Percentiles rank a stretch among this genome's conserved stretches.
These are phyloP conservation scores for Daphoenositta chrysoptera DNA, from an alignment of 2,113 vertebrate genomes.

Conservation along the genomic window DNA sequence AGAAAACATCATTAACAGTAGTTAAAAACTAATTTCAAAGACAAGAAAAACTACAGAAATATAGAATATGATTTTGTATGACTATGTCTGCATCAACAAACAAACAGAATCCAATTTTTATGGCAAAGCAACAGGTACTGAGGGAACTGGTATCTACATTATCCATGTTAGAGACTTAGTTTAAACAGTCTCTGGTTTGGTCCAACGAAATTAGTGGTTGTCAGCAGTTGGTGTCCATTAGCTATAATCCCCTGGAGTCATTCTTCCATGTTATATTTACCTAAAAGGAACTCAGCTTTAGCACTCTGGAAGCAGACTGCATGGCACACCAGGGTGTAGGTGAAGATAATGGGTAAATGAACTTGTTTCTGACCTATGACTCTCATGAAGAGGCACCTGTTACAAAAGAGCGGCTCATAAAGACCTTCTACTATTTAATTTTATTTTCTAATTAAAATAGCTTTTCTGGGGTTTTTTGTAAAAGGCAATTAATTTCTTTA, in stretches of 20 bases:
- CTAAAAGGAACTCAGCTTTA: neutral
- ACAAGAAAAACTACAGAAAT: neutral
- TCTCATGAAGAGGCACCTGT: neutral
- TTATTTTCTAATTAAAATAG: neutral
- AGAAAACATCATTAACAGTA: neutral
- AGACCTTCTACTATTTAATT: neutral
- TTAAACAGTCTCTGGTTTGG: neutral
- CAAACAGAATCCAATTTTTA: neutral
- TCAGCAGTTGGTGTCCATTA: neutral
- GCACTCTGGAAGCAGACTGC: neutral
- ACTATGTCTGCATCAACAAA: neutral
- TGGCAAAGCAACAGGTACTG: neutral
- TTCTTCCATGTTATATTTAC: neutral
- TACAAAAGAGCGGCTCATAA: neutral
- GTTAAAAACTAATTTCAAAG: neutral
- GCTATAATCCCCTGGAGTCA: neutral
- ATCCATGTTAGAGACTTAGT: neutral
- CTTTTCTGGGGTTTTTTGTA: neutral
- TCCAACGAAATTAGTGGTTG: neutral
- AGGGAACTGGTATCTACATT: neutral
- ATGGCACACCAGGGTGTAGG: neutral
- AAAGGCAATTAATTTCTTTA: neutral
- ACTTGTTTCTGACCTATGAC: neutral
- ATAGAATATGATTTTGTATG: neutral
- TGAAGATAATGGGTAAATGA: neutral